Evolutionary conservation across 2,888 invertebrate genomes (phyloP), one percentile per base, ranked within the genome.

Genomic region (Scaptomyza tumidula): DNA sequence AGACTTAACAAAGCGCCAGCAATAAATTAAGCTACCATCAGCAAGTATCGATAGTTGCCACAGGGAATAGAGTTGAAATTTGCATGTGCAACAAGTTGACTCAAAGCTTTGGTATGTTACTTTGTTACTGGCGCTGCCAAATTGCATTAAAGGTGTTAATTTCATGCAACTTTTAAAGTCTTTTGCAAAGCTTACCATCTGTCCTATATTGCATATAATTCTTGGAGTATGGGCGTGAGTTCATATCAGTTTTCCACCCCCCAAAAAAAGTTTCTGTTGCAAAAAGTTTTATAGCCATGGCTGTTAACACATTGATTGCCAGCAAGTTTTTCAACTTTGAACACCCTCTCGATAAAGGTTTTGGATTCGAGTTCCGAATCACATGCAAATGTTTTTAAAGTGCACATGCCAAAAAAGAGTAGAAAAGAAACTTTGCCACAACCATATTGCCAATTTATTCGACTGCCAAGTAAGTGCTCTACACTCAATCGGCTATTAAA

Each of bases 281-380:
- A 54, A 57, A 86, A 80, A 84, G 82, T 83, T 86, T 86, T 75
- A 79, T 72, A 61, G 76, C 72, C 65, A 44, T 68, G 70, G 69
- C 87, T 86, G 87, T 85, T 83, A 83, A 86, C 87, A 83, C 85
- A 72, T 79, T 85, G 83, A 85, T 85, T 83, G 87, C 80, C 55
- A 65, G 72, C 53, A 69, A 85, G 75, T 75, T 83, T 71, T 67
- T 60, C 54, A 78, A 74, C 69, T 67, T 48, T 49, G 61, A 75
- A 72, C 59, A 56, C 37, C 71, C 43, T 46, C 48, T 71, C 45
- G 50, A 75, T 56, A 44, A 19, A 41, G 63, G 31, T 53, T 57
- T 19, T 44, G 55, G 48, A 56, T 55, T 56, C 43, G 37, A 46
- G 60, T 73, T 53, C 44, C 60, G 33, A 57, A 80, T 71, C 84